These are phyloP conservation scores for Bombus terrestris DNA, from an alignment of 1,140 invertebrate genomes.

Conservation along the genomic window DNA sequence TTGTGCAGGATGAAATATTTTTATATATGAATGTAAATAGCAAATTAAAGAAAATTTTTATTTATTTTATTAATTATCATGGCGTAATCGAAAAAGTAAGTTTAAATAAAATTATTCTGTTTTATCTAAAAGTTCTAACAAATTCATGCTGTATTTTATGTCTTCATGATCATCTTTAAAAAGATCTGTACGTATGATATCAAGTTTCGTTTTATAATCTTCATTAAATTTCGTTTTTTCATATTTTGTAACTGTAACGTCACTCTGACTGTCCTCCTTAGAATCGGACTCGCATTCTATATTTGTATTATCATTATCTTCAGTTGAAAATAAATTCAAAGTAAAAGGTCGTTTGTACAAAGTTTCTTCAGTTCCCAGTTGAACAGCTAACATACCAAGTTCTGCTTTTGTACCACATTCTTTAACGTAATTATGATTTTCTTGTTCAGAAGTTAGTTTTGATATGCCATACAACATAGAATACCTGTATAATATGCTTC, in stretches of 20 bases:
- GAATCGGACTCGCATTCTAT: slow-evolving; percentile 21
- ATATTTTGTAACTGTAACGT: slow-evolving; percentile 14
- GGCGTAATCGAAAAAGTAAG: neutral
- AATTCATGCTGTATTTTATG: slow-evolving; percentile 59
- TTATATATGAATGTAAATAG: slow-evolving; percentile 37
- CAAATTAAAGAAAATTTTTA: slow-evolving; percentile 49
- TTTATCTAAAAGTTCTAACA: slow-evolving; percentile 72
- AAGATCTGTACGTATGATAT: slow-evolving; percentile 67
- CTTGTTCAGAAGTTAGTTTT: slow-evolving; percentile 16
- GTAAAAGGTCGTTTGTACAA: slow-evolving; percentile 65
- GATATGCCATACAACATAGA: slow-evolving; percentile 57
- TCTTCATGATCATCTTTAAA: slow-evolving; percentile 55
- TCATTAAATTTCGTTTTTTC: slow-evolving; percentile 55
- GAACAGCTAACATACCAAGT: slow-evolving; percentile 71
- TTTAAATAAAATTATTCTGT: slow-evolving; percentile 52
- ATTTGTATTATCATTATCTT: slow-evolving; percentile 55
- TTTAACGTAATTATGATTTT: slow-evolving; percentile 54
- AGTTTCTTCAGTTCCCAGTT: slow-evolving; percentile 74
- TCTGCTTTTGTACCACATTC: slow-evolving; percentile 71
- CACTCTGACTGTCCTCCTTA: slow-evolving; percentile 13
- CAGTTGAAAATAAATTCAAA: slow-evolving; percentile 66
- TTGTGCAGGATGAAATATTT: neutral
- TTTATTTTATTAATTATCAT: neutral
- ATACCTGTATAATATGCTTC: slow-evolving; percentile 62
- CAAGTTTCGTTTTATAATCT: slow-evolving; percentile 69